Percentiles rank a stretch among this genome's conserved stretches.
phyloP scores from a whole-genome alignment of 2,888 invertebrate genomes.

The Andrena bucephala region DNA sequence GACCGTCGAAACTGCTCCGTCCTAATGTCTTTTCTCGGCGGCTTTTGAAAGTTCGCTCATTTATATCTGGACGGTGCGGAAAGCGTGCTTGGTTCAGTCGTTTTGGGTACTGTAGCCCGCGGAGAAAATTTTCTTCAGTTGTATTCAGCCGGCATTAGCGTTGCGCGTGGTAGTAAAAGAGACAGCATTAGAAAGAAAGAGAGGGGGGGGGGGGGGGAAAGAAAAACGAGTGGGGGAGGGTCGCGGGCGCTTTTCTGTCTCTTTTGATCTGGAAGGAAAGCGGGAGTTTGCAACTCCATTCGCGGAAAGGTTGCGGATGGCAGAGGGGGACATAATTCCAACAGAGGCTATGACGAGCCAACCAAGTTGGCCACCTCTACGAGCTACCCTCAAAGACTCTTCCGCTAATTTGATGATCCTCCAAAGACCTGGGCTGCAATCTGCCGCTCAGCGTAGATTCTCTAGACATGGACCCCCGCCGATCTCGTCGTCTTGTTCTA shows the following conservation, averaged over 20 bases:
- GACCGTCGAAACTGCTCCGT: slow-evolving; percentile 48
- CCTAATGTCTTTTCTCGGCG: slow-evolving; percentile 65
- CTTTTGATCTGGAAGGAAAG: slow-evolving; percentile 59
- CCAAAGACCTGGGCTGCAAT: slow-evolving; percentile 82
- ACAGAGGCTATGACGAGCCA: slow-evolving; percentile 78
- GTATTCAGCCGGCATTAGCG: slow-evolving; percentile 70
- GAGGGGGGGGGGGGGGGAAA: slow-evolving; percentile 14
- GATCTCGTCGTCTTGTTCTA: slow-evolving; percentile 63
- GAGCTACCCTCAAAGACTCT: slow-evolving; percentile 83
- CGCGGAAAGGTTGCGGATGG: slow-evolving; percentile 74
- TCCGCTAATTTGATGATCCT: slow-evolving; percentile 85
- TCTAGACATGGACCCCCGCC: slow-evolving; percentile 68
- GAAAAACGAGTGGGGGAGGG: slow-evolving; percentile 25
- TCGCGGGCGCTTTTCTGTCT: slow-evolving; percentile 50
- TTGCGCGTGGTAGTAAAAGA: slow-evolving; percentile 46
- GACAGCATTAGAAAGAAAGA: slow-evolving; percentile 53
- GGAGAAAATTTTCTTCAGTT: slow-evolving; percentile 64
- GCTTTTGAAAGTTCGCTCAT: slow-evolving; percentile 72
- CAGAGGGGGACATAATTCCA: slow-evolving; percentile 78
- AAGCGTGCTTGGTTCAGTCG: slow-evolving; percentile 65
- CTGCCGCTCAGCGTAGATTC: slow-evolving; percentile 80
- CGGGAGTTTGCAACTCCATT: slow-evolving; percentile 79
- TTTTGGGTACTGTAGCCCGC: slow-evolving; percentile 58
- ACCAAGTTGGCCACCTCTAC: slow-evolving; percentile 78
- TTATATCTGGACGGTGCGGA: slow-evolving; percentile 70